These are phyloP conservation scores for Plodia interpunctella DNA, from an alignment of 1,140 invertebrate species.

Conservation along the genomic window DNA sequence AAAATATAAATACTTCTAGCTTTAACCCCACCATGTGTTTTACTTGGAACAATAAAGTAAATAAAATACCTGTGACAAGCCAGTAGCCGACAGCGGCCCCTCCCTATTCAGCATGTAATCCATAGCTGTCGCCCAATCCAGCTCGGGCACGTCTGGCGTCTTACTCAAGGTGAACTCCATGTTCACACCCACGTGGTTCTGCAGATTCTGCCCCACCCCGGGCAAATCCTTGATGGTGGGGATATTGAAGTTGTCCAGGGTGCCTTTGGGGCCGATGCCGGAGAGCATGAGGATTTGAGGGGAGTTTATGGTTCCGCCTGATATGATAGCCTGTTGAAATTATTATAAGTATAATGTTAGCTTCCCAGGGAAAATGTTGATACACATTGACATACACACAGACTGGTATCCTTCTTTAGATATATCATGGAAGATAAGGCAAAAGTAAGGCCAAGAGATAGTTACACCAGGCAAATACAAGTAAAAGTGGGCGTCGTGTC, in stretches of 20 bases:
- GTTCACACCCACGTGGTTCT: conserved; percentile 83
- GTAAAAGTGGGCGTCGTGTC: too few species aligned
- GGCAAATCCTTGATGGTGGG: conserved; percentile 82
- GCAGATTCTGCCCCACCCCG: conserved; percentile 86
- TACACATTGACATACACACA: too few species aligned
- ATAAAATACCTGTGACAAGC: conserved; percentile 73
- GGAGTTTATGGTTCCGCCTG: conserved; percentile 80
- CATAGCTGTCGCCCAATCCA: conserved; percentile 79
- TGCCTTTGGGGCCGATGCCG: conserved; percentile 82
- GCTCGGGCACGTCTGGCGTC: conserved; percentile 76
- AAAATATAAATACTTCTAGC: too few species aligned
- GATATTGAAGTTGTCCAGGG: conserved; percentile 80
- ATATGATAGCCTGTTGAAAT: conserved; percentile 80
- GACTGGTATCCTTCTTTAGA: too few species aligned
- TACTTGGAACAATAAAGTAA: background rate
- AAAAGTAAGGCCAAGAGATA: too few species aligned
- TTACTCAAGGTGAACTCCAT: conserved; percentile 73
- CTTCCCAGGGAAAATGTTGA: too few species aligned
- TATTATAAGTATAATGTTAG: background rate
- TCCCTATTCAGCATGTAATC: conserved; percentile 79
- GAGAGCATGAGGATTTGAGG: conserved; percentile 83
- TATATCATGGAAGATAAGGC: too few species aligned
- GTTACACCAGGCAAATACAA: too few species aligned
- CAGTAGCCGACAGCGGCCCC: conserved; percentile 81
- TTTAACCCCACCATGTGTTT: too few species aligned